Evolutionary conservation across 1,140 invertebrate genomes (phyloP).

Genomic region (Leptoteleia sp.): DNA sequence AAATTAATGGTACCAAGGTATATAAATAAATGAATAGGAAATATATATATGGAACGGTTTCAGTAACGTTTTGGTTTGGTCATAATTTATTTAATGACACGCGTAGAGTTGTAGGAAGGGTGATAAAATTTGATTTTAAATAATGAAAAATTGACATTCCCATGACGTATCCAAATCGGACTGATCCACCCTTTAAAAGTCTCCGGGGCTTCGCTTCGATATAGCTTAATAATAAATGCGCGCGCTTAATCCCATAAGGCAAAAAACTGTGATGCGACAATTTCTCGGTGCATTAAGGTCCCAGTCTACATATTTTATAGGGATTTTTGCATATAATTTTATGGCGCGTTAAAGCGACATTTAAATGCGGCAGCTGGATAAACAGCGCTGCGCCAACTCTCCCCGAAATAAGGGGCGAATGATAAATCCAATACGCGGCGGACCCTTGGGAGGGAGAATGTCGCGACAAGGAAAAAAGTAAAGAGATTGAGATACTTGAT

Average conservation of each 20-base stretch:
- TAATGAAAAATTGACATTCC: conserved; percentile 49
- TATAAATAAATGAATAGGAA: too few relatives aligned
- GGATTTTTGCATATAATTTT: conserved; percentile 82
- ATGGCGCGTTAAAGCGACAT: conserved; percentile 80
- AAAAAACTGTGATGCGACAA: conserved; percentile 75
- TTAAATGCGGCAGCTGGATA: conserved; percentile 81
- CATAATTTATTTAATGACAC: too few relatives aligned
- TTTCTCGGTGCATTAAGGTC: conserved; percentile 80
- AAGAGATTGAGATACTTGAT: conserved; percentile 63
- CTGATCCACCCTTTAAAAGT: conserved; percentile 37
- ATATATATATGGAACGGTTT: too few relatives aligned
- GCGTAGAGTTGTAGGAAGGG: too few relatives aligned
- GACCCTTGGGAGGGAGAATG: conserved; percentile 57
- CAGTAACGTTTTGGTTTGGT: too few relatives aligned
- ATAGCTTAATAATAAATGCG: conserved; percentile 63
- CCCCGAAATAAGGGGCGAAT: conserved; percentile 62
- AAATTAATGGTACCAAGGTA: too few relatives aligned
- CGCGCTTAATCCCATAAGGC: conserved; percentile 73
- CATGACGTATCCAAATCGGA: conserved; percentile 47
- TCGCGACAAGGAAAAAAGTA: conserved; percentile 43
- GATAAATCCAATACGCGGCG: conserved; percentile 64
- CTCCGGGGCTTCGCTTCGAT: conserved; percentile 31
- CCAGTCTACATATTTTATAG: conserved; percentile 79
- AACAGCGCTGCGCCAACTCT: conserved; percentile 70
- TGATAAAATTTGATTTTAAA: conserved; percentile 29